A percentile compares a stretch with the other conserved stretches of the same genome.
These are phyloP conservation scores for Pseudorectes ferrugineus DNA, from an alignment of 2,113 vertebrate species.

Conservation along the genomic window DNA sequence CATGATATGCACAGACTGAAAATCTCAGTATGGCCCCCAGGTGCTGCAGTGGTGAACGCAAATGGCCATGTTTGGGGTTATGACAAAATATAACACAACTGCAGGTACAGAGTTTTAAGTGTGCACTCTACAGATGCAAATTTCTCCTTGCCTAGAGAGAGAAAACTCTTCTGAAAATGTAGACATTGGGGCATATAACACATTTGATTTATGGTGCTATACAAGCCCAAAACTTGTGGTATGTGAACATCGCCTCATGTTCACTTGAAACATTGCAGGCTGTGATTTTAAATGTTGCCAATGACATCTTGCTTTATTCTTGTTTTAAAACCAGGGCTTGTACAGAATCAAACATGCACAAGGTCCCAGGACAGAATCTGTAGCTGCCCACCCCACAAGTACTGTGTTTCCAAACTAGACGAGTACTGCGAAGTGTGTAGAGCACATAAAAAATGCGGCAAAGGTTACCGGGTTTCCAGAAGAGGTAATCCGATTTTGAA, in stretches of 20 bases:
- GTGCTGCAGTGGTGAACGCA: background rate
- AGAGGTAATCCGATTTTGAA: slow-evolving; percentile 35
- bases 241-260: background rate
- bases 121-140: background rate
- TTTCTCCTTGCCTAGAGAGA: background rate
- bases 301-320: background rate
- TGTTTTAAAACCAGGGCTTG: slow-evolving; percentile 30
- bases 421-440: slow-evolving; percentile 21
- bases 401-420: background rate
- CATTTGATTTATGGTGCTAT: background rate
- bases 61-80: background rate
- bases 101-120: background rate
- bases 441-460: slow-evolving; percentile 14
- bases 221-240: background rate
- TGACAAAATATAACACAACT: background rate
- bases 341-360: slow-evolving; percentile 47
- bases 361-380: slow-evolving; percentile 53
- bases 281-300: background rate
- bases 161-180: background rate
- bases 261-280: background rate
- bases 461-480: slow-evolving; percentile 40
- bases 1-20: background rate
- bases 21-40: background rate
- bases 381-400: slow-evolving; percentile 47
- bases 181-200: background rate